phyloP scores from a whole-genome alignment of 2,797 vertebrate species.

The Phaenicophaeus curvirostris region DNA sequence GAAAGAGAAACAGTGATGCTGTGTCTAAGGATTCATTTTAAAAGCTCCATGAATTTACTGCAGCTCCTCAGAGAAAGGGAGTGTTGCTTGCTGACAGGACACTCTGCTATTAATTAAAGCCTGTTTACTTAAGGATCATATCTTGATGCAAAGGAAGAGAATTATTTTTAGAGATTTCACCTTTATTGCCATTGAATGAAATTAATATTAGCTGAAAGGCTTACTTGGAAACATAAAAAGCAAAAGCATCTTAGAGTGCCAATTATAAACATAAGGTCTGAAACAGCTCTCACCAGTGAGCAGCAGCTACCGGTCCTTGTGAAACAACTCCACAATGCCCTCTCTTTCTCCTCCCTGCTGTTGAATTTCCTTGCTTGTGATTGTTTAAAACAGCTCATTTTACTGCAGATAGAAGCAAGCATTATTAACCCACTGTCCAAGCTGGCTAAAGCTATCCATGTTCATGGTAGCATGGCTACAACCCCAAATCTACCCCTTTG shows the following conservation, averaged over 20 bases:
- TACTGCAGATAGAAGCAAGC: neutral
- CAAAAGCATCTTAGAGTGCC: conserved; percentile 34
- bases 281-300: conserved; percentile 21
- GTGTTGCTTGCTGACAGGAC: neutral
- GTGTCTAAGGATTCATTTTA: conserved; percentile 64
- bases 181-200: conserved; percentile 44
- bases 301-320: neutral
- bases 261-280: conserved; percentile 56
- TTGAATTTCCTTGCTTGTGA: neutral
- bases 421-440: neutral
- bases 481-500: neutral
- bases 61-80: neutral
- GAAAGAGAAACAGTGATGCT: conserved; percentile 62
- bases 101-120: conserved; percentile 45
- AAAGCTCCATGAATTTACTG: conserved; percentile 28
- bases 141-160: neutral
- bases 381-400: neutral
- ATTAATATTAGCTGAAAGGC: conserved; percentile 9
- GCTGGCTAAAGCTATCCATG: neutral
- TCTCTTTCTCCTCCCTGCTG: neutral
- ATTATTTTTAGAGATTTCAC: conserved; percentile 58
- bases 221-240: conserved; percentile 51
- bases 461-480: neutral
- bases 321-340: neutral
- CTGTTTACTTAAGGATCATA: conserved; percentile 48